phyloP scores from a whole-genome alignment of 1,140 invertebrate species.

The Polyergus mexicanus region DNA sequence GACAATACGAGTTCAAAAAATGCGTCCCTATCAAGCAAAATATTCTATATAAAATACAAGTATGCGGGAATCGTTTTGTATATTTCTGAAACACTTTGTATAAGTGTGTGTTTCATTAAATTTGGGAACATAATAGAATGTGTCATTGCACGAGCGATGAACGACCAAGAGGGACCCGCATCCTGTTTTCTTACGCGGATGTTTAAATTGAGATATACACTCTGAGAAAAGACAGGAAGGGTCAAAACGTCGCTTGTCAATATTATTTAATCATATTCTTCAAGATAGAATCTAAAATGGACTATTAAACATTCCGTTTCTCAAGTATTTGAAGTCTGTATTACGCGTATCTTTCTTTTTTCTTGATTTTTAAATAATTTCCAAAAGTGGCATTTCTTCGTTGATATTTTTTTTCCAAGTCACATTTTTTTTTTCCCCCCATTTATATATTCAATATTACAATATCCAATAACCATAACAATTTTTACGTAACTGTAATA shows the following conservation, averaged over 20 bases:
- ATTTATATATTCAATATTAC: too few species aligned
- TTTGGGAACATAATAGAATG: background rate
- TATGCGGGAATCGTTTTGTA: constrained; percentile 35
- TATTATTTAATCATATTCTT: constrained; percentile 16
- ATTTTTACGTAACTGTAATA: background rate
- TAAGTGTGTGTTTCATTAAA: constrained; percentile 46
- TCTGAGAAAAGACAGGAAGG: background rate
- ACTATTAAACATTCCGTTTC: background rate
- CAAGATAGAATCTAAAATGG: background rate
- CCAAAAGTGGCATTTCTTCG: background rate
- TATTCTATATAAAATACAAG: constrained; percentile 44
- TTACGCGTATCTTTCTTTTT: background rate
- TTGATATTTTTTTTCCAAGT: background rate
- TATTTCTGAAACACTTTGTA: background rate
- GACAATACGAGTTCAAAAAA: constrained; percentile 17
- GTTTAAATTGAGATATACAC: background rate
- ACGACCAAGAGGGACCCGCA: background rate
- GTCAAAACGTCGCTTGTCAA: background rate
- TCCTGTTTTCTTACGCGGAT: constrained; percentile 6
- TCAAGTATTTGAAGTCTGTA: background rate
- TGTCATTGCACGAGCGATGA: background rate
- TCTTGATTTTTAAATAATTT: background rate
- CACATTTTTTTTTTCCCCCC: background rate
- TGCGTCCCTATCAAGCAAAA: constrained; percentile 50
- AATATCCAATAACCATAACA: background rate